phyloP scores from a whole-genome alignment of 1,140 invertebrate species.

The Plectrocnemia conspersa region DNA sequence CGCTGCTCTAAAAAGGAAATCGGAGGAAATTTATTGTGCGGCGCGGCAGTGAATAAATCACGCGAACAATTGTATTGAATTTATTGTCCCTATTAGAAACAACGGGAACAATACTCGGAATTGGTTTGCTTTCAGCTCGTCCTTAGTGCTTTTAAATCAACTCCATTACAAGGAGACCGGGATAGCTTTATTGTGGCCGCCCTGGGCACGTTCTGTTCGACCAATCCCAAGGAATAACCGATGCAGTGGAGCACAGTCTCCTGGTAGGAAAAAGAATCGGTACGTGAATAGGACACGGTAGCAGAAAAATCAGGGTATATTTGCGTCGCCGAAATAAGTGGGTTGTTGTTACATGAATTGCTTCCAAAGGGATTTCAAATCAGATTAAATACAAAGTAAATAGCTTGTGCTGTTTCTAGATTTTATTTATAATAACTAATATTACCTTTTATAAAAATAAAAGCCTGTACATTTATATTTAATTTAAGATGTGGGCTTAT shows the following conservation, averaged over 20 bases:
- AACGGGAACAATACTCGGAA: slow-evolving; percentile 33
- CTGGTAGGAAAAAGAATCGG: no score
- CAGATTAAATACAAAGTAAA: no score
- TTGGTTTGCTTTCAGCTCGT: slow-evolving; percentile 31
- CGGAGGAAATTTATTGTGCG: slow-evolving; percentile 23
- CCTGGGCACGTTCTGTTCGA: slow-evolving; percentile 13
- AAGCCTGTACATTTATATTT: no score
- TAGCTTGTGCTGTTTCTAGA: no score
- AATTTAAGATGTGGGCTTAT: no score
- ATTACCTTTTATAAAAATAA: no score
- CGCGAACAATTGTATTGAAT: slow-evolving; percentile 34
- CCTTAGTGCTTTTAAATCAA: slow-evolving; percentile 28
- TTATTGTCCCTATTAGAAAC: slow-evolving; percentile 34
- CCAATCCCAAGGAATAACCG: slow-evolving; percentile 3
- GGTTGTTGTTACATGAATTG: no score
- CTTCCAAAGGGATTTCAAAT: no score
- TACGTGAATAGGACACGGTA: no score
- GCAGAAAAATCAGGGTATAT: no score
- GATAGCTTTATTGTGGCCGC: slow-evolving; percentile 20
- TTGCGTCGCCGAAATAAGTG: no score
- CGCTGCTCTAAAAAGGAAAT: slow-evolving; percentile 16
- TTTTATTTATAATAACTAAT: no score
- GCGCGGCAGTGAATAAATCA: slow-evolving; percentile 28
- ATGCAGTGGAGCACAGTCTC: neutral
- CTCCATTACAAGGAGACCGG: slow-evolving; percentile 18